Base-by-base conservation (phyloP, 2,113 vertebrate genomes). In the Dolichallabes microphthalmus region DNA sequence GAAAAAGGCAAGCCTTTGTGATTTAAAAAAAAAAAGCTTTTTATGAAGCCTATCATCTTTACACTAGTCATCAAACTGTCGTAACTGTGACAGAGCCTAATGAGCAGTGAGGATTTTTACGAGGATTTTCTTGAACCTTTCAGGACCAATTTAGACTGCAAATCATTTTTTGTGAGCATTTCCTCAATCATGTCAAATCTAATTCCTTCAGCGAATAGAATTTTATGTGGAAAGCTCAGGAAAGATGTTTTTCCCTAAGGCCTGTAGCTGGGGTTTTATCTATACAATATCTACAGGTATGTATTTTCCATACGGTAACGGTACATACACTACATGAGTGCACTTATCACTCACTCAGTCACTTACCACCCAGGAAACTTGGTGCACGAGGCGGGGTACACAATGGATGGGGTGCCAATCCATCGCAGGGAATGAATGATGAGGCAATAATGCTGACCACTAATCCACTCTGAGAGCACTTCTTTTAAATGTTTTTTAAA, bases 91-190 rank as follows among this genome's bases (percentile, higher is more conserved):
- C 30, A 80, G 35, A 39, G 30, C 58, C 57, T 63, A 80, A 63
- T 80, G 32, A 80, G 25, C 78, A 61, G 32, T 80, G 32, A 45
- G 20, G 78, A 80, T 80, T 80, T 79, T 79, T 61, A 80, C 25
- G 57, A 63, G 32, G 32, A 61, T 39, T 79, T 60, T 80, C 22
- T 76, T 30, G 14, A 76, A 55, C 74, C 7, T 77, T 77, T 77
- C 74, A 30, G 57, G 53, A 25, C 55, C 55, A 57, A 79, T 39
- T 60, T 35, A 22, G 19, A 35, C 53, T 64, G 35, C 60, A 64
- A 80, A 80, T 64, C 22, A 64, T 50, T 14, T 27, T 64, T 27
- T 64, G 22, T 25, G 17, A n/a, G 60, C 39, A 8, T 80, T 80
- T 64, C 25, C 60, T 64, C 35, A 50, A 6, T 80, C 25, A 39